phyloP scores from a whole-genome alignment of 1,140 invertebrate species.

The Drosophila pachea region DNA sequence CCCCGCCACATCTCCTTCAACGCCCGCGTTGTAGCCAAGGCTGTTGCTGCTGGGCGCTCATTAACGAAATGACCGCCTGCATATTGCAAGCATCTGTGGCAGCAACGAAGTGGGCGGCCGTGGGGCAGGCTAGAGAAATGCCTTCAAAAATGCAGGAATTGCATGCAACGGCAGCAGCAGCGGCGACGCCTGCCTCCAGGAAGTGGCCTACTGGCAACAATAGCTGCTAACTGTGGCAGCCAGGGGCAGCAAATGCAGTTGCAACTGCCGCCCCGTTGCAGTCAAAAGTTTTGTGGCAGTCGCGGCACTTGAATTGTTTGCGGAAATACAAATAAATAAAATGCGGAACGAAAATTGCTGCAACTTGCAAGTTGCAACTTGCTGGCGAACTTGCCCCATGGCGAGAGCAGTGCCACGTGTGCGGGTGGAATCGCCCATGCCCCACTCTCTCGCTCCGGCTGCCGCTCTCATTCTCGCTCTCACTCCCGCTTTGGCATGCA shows the following conservation, averaged over 20 bases:
- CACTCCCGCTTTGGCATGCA: constrained; percentile 33
- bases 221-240: constrained; percentile 7
- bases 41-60: constrained; percentile 53
- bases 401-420: neutral
- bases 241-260: constrained; percentile 6
- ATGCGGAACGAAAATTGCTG: constrained; percentile 46
- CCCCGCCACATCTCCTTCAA: neutral
- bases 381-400: neutral
- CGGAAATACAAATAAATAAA: constrained; percentile 76
- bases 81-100: constrained; percentile 53
- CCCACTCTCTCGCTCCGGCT: neutral
- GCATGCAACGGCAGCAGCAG: constrained; percentile 57
- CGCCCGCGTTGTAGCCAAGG: too few species aligned
- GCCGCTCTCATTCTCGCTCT: neutral
- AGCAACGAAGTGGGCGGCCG: neutral
- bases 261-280: constrained; percentile 24
- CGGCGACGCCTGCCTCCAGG: constrained; percentile 46
- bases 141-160: constrained; percentile 72
- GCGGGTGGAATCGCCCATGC: constrained; percentile 16
- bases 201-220: constrained; percentile 70
- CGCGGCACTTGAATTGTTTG: constrained; percentile 65
- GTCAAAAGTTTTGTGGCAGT: constrained; percentile 65
- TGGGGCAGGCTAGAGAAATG: constrained; percentile 57
- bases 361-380: constrained; percentile 34
- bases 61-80: constrained; percentile 78